Base-by-base conservation (phyloP, 2,888 invertebrate species). In the Dilophus febrilis region DNA sequence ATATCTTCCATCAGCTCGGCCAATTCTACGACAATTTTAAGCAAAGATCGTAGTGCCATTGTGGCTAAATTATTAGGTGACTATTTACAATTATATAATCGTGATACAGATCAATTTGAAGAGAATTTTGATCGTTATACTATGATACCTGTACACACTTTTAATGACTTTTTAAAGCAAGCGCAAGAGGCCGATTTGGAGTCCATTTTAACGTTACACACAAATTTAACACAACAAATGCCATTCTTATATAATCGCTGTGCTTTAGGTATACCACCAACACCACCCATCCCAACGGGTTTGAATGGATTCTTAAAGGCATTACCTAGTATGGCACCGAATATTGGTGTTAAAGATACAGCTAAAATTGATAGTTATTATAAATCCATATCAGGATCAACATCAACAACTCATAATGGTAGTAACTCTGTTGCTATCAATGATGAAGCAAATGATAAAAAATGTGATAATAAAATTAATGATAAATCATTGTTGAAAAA, bases 61-160 rank as follows among this genome's bases (percentile, higher is more conserved):
- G 77, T 85, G 38, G 83, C 86, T 2, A 87, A 85, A 59, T 77
- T 85, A 50, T 65, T 84, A 38, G 81, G 81, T 54, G 86, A 87
- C 59, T 87, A 85, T 61, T 68, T 87, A 38, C 81, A 83, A 63
- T 67, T 79, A 51, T 87, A 86, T 62, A 82, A 80, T 55, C 68
- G 78, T 40, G 86, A 86, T 61, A 86, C 86, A 0, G 85, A 86
- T 50, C 63, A 80, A 19, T 81, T 77, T 54, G 69, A 75, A 3
- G 80, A 81, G 57, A 71, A 75, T 40, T 73, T 74, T 44, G 81
- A 81, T 50, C 66, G 70, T 45, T 71, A 74, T 37, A 73, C 45
- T 27, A 61, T 61, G 57, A 61, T 63, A 45, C 59, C 62, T 31
- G 66, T 55, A 58, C 63, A 66, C 45, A 52, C 72, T 41, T 75